Percentiles rank a stretch among this genome's conserved stretches.
Conservation (phyloP, 2,113 vertebrate species). For the Pygoscelis antarcticus region DNA sequence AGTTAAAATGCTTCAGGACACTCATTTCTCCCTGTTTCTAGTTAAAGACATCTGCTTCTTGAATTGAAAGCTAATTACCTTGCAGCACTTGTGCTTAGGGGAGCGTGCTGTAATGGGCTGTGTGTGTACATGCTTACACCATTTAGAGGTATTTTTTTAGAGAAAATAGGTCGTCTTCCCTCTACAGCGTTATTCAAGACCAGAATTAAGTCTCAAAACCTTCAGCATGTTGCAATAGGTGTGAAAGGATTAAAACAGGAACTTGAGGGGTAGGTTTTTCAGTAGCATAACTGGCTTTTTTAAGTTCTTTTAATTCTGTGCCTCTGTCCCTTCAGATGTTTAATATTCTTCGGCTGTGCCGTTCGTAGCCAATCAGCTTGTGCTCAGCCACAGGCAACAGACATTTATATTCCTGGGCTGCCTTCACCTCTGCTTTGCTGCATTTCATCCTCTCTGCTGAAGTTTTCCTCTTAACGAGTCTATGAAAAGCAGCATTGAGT, state of each 20-base stretch:
- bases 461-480: slow-evolving; percentile 3
- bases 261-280: neutral
- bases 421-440: neutral
- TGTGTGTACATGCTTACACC: neutral
- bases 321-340: neutral
- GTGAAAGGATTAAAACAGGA: slow-evolving; percentile 30
- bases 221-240: neutral
- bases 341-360: neutral
- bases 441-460: neutral
- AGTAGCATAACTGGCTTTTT: neutral
- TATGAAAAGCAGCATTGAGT: neutral
- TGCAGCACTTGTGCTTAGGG: neutral
- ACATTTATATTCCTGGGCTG: neutral
- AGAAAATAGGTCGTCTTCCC: slow-evolving; percentile 42
- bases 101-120: neutral
- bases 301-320: neutral
- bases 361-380: slow-evolving; percentile 50
- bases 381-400: neutral
- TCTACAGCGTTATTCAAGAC: slow-evolving; percentile 5
- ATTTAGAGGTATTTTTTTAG: neutral
- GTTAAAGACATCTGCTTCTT: neutral
- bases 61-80: neutral
- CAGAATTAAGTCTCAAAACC: slow-evolving; percentile 2
- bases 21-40: neutral
- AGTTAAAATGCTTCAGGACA: neutral